Evolutionary conservation across 2,113 vertebrate species (phyloP), one percentile per base, ranked within the genome.

Genomic region (Prunella fulvescens): DNA sequence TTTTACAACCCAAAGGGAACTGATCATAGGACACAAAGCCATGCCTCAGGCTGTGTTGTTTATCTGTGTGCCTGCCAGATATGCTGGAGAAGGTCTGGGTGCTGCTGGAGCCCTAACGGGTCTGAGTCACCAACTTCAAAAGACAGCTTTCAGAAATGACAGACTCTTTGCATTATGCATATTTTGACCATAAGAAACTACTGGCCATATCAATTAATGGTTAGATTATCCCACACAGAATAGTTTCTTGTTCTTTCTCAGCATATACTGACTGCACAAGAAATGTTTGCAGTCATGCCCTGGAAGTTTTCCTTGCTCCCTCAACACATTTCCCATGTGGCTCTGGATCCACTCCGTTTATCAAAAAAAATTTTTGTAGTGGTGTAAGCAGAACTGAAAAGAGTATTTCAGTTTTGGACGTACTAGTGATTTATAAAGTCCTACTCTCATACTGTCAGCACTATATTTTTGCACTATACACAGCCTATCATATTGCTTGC

Each of bases 21-120:
- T 1, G 2, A 17, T 7, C 5, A 3, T 18, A 29, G 51, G 39
- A 84, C 39, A 23, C 1, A 4, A 66, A 42, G 39, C 28, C 65
- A 66, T 0, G 0, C 7, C 15, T 24, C 25, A 24, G 61, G 56
- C 42, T 42, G 22, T 17, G 22, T n/a, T n/a, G n/a, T n/a, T n/a
- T 70, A 50, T 17, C 44, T 35, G 39, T 12, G 31, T n/a, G 37
- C 67, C 40, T 54, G 64, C n/a, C 45, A 73, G 42, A 61, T 16
- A 15, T 48, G 24, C 50, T 62, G 57, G 45, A 51, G 51, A 83
- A 81, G 28, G 62, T 24, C 26, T 7, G 22, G 22, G n/a, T 7
- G 14, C 39, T 66, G 39, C 57, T 76, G n/a, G 25, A 17, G 17
- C 11, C 26, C 26, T n/a, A 6, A 26, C 0, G 3, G 64, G 12